Conservation (phyloP, 2,888 invertebrate species). For the Abscondita cerata region DNA sequence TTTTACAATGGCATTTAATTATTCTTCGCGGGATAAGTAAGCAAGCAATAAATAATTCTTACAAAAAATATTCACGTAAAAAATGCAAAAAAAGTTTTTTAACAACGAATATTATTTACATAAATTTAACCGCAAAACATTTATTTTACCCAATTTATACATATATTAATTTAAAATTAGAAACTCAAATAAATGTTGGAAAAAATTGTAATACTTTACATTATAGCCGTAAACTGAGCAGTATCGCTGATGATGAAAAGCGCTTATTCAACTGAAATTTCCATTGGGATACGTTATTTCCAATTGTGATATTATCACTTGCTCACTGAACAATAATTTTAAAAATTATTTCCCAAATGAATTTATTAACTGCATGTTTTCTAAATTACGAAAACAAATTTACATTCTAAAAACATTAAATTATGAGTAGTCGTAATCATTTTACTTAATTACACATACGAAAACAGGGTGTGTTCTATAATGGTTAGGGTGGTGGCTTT, state of each 20-base stretch:
- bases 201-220: too few species aligned
- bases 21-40: too few species aligned
- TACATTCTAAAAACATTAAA: slow-evolving; percentile 19
- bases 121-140: too few species aligned
- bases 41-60: too few species aligned
- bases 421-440: slow-evolving; percentile 17
- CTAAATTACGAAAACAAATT: slow-evolving; percentile 14
- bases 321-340: neutral
- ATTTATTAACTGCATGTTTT: slow-evolving; percentile 6
- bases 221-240: neutral
- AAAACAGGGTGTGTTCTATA: slow-evolving; percentile 24
- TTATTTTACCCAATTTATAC: too few species aligned
- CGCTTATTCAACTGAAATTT: neutral
- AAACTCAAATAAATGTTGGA: too few species aligned
- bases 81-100: too few species aligned
- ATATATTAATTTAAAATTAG: too few species aligned
- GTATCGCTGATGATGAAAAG: neutral
- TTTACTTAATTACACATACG: slow-evolving; percentile 22
- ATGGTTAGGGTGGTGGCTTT: slow-evolving; percentile 13
- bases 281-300: neutral
- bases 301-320: neutral
- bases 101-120: too few species aligned
- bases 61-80: too few species aligned
- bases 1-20: too few species aligned
- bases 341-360: slow-evolving; percentile 9